phyloP scores from a whole-genome alignment of 2,888 invertebrate species.

The Gnatocerus cornutus region DNA sequence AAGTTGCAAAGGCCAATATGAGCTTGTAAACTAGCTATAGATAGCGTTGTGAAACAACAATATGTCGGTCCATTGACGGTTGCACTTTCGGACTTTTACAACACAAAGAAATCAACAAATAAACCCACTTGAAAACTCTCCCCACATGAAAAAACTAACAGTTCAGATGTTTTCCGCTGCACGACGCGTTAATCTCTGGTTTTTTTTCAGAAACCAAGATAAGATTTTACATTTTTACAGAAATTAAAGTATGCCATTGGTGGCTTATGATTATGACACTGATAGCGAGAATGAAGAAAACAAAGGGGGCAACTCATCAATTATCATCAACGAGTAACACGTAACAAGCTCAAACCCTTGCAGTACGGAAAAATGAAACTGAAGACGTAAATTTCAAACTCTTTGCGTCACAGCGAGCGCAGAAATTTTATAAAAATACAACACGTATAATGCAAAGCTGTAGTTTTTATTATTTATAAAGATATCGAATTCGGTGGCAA shows the following conservation, averaged over 20 bases:
- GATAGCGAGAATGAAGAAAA: slow-evolving; percentile 57
- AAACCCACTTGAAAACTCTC: no score
- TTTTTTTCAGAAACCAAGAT: no score
- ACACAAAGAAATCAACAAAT: no score
- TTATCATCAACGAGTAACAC: slow-evolving; percentile 20
- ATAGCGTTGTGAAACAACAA: background rate
- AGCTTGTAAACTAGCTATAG: no score
- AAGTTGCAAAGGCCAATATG: no score
- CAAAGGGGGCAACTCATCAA: slow-evolving; percentile 29
- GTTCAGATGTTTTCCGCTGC: no score
- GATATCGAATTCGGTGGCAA: background rate
- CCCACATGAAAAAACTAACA: no score
- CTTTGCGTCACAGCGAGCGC: slow-evolving; percentile 53
- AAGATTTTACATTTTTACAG: slow-evolving; percentile 14
- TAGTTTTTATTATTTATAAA: slow-evolving; percentile 17
- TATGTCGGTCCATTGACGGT: no score
- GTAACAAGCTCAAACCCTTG: background rate
- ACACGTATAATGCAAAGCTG: slow-evolving; percentile 25
- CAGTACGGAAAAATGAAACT: background rate
- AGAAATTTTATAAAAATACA: slow-evolving; percentile 41
- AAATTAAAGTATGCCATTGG: slow-evolving; percentile 56
- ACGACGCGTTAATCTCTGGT: no score
- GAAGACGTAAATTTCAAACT: slow-evolving; percentile 10
- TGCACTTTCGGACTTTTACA: no score
- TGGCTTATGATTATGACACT: slow-evolving; percentile 62